A percentile compares a stretch with the other conserved stretches of the same genome.
phyloP scores from a whole-genome alignment of 1,140 invertebrate species.

The Mizuhopecten yessoensis region DNA sequence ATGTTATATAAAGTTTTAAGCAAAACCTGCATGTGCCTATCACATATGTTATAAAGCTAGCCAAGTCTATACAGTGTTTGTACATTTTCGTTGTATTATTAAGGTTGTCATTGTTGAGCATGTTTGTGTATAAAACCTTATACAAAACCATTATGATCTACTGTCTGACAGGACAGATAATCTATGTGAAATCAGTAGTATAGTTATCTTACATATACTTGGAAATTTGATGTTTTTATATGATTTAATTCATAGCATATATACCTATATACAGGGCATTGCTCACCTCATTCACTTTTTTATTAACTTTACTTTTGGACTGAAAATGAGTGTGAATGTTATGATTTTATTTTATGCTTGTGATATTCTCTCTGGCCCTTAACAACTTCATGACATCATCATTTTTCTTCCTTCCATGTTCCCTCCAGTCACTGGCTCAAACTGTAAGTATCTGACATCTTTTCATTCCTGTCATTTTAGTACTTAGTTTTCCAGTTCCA shows the following conservation, averaged over 20 bases:
- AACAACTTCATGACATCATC: slow-evolving; percentile 49
- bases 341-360: background rate
- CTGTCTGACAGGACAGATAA: background rate
- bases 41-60: slow-evolving; percentile 1
- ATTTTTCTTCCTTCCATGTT: slow-evolving; percentile 57
- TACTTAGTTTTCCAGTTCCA: background rate
- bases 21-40: slow-evolving; percentile 32
- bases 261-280: background rate
- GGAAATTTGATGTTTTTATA: background rate
- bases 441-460: slow-evolving; percentile 48
- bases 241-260: too few species aligned
- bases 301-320: background rate
- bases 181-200: too few species aligned
- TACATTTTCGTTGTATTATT: background rate
- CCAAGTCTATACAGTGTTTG: slow-evolving; percentile 30
- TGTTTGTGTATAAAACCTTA: slow-evolving; percentile 8
- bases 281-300: background rate
- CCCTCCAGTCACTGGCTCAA: slow-evolving; percentile 52
- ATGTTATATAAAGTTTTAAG: background rate
- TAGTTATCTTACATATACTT: background rate
- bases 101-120: background rate
- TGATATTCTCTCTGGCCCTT: slow-evolving; percentile 28
- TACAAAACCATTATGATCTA: background rate
- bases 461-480: background rate
- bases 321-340: background rate